Evolutionary conservation across 2,888 invertebrate species (phyloP), one percentile per base, ranked within the genome.

Genomic region (Euplagia quadripunctaria): DNA sequence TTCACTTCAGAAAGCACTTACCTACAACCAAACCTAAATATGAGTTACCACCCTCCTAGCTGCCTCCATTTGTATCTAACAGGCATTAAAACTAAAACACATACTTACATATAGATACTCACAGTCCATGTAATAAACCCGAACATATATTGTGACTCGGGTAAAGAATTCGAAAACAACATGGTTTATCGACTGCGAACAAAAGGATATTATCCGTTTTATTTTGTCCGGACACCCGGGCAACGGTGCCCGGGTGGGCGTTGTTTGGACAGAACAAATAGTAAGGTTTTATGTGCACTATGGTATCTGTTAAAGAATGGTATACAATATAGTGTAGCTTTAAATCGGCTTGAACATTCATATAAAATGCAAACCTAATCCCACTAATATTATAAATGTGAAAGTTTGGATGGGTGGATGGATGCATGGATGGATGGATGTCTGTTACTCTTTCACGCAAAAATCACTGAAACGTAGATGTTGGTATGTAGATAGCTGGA

Each of bases 191-290:
- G 70, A 68, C 61, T 3, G n/a, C 58, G 64, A 17, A 67, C 70
- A 73, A 70, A 73, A 41, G 64, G 68, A 68, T 70, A 31, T 64
- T 68, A 70, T 72, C 64, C 61, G 70, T 68, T 70, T 70, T 68
- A 73, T 76, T 65, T 52, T 58, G 43, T 65, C 71, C 70, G 71
- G 51, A 43, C 55, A 58, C 43, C 68, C 68, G 52, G 43, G 55
- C 16, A 55, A 51, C 55, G 11, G 6, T 17, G 17, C 51, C 31
- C 49, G 66, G n/a, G 55, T 14, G 61, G 61, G 61, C 63, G 65
- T 46, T 64, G 74, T 46, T 51, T 67, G 43, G 20, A 58, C 61
- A 42, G 12, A 16, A 20, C 6, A 16, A 43, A 46, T 31, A 16
- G 31, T 31, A 66, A 66, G 31, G 51, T 17, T 31, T 66, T 66